A percentile compares a stretch with the other conserved stretches of the same genome.
These are phyloP conservation scores for Cerceris ruficornis DNA, from an alignment of 2,888 invertebrate species.

Conservation along the genomic window DNA sequence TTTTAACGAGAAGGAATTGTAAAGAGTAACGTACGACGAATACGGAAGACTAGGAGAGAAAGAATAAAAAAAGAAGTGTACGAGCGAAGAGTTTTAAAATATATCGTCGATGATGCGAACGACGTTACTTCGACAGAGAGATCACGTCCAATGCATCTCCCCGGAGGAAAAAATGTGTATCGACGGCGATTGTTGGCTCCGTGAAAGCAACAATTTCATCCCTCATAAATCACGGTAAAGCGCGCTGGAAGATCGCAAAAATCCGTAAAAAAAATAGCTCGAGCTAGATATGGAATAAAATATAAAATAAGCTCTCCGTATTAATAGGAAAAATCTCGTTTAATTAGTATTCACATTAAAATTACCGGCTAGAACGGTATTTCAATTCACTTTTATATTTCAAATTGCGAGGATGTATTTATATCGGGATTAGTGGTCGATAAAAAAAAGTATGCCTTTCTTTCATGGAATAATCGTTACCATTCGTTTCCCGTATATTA, in stretches of 20 bases:
- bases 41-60: background rate
- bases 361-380: no score
- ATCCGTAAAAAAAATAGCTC: no score
- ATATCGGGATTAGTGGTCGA: background rate
- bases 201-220: background rate
- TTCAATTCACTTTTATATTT: no score
- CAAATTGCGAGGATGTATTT: no score
- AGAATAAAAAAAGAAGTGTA: background rate
- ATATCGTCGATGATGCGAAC: background rate
- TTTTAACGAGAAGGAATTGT: background rate
- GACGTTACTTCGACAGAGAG: background rate
- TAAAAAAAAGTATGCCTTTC: background rate
- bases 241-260: no score
- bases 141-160: background rate
- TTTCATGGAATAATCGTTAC: background rate
- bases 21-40: background rate
- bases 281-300: no score
- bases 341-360: no score
- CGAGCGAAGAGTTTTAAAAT: background rate
- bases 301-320: no score
- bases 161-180: background rate
- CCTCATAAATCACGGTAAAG: background rate
- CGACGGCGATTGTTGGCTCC: background rate
- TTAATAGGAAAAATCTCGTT: no score
- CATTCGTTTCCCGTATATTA: background rate